These are phyloP conservation scores for Rhinoderma darwinii DNA, from an alignment of 2,113 vertebrate genomes.

Conservation along the genomic window DNA sequence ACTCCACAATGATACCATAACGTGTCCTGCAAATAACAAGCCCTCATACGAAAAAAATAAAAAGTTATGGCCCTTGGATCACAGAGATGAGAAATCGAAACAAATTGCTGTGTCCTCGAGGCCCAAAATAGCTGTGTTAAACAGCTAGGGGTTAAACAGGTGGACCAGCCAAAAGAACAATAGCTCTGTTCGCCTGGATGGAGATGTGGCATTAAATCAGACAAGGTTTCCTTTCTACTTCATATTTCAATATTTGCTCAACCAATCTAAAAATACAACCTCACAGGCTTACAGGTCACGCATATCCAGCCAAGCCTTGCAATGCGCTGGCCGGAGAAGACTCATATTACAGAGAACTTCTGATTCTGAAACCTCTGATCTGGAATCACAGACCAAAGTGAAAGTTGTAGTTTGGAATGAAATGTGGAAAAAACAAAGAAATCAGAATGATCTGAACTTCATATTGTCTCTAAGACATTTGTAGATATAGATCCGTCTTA, in stretches of 20 bases:
- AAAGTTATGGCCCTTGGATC: no score
- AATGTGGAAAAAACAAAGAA: not conserved
- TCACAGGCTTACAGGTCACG: conserved; percentile 9
- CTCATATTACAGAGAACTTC: not conserved
- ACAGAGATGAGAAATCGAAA: no score
- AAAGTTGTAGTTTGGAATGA: not conserved
- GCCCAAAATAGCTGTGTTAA: no score
- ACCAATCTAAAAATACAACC: not conserved
- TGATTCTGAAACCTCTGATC: not conserved
- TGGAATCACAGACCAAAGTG: not conserved
- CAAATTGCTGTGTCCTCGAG: no score
- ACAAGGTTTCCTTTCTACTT: not conserved
- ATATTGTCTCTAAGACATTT: not conserved
- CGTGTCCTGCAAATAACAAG: no score
- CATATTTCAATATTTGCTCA: conserved; percentile 21
- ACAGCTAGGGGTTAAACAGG: not conserved
- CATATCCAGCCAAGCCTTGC: conserved; percentile 20
- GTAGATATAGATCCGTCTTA: not conserved
- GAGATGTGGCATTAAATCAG: not conserved
- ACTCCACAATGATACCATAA: no score
- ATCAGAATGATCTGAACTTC: not conserved
- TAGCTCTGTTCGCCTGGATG: not conserved
- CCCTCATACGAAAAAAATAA: no score
- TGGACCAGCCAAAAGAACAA: not conserved
- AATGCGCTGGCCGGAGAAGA: not conserved